phyloP scores from a whole-genome alignment of 2,113 vertebrate species.

The Polypterus senegalus region DNA sequence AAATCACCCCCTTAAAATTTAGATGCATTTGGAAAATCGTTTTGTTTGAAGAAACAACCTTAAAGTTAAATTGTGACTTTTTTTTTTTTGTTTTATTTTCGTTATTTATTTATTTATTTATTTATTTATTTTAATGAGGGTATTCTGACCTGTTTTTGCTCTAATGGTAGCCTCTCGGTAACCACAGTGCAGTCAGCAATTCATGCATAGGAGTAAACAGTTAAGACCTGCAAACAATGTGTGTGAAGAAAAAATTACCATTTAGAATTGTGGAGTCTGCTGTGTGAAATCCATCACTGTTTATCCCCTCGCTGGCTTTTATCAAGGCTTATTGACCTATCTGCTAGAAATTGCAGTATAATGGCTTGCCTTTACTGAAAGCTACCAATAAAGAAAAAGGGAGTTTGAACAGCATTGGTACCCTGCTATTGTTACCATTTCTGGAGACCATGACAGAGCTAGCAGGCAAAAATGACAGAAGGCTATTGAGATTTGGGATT shows the following conservation, averaged over 20 bases:
- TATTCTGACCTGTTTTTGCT: too few species aligned
- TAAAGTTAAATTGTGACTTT: too few species aligned
- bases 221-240: not conserved
- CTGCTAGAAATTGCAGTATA: not conserved
- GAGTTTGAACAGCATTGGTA: not conserved
- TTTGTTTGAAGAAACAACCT: too few species aligned
- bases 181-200: not conserved
- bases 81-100: too few species aligned
- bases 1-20: too few species aligned
- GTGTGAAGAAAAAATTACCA: not conserved
- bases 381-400: not conserved
- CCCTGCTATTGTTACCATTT: not conserved
- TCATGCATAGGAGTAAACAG: not conserved
- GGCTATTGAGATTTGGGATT: not conserved
- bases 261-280: not conserved
- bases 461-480: not conserved
- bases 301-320: not conserved
- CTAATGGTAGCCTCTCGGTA: too few species aligned
- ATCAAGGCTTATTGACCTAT: not conserved
- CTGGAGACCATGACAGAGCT: not conserved
- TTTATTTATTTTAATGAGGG: too few species aligned
- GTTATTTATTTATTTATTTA: too few species aligned
- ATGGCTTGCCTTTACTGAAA: not conserved
- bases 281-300: not conserved
- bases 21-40: too few species aligned